Percentiles rank a stretch among this genome's conserved stretches.
Evolutionary conservation across 2,888 invertebrate species (phyloP).

Genomic region (Ophion ventricosus): DNA sequence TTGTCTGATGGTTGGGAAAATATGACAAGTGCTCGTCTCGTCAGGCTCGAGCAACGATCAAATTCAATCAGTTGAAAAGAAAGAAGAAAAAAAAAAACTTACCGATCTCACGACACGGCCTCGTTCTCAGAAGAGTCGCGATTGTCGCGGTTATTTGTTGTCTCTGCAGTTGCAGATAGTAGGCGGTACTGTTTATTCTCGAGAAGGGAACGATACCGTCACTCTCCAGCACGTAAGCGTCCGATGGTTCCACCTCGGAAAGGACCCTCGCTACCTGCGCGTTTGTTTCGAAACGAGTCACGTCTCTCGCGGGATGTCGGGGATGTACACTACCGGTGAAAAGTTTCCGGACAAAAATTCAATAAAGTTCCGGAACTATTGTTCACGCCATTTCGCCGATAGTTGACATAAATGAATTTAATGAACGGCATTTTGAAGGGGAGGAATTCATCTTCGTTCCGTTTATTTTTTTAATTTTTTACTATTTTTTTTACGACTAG

Average conservation of each 20-base stretch:
- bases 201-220: conserved; percentile 56
- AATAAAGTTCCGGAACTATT: no score
- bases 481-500: no score
- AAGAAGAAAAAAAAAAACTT: background rate
- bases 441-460: no score
- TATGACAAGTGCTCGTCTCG: background rate
- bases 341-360: no score
- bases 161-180: conserved; percentile 69
- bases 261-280: conserved; percentile 50
- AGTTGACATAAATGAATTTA: no score
- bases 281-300: background rate
- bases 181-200: conserved; percentile 57
- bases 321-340: no score
- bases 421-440: no score
- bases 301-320: background rate
- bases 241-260: conserved; percentile 49
- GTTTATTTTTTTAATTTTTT: no score
- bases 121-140: conserved; percentile 51
- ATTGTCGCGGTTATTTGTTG: conserved; percentile 59
- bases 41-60: background rate
- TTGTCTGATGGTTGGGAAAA: background rate
- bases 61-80: background rate
- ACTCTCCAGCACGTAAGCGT: conserved; percentile 65
- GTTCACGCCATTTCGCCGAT: no score
- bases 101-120: conserved; percentile 19